phyloP scores from a whole-genome alignment of 2,113 vertebrate species.

The Tetraodon nigroviridis region DNA sequence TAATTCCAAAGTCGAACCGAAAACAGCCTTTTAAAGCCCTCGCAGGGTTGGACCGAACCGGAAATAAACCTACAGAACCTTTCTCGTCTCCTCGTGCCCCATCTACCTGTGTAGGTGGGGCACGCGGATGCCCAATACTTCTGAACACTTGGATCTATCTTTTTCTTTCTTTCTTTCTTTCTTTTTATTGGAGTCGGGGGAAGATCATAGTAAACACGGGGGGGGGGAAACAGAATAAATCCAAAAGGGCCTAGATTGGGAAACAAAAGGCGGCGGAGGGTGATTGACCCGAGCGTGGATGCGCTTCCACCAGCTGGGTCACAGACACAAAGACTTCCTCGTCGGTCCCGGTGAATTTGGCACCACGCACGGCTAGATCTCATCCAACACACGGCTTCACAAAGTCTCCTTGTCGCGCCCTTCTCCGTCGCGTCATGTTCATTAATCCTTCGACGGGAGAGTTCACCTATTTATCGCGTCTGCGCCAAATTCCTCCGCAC shows the following conservation, averaged over 20 bases:
- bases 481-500: slow-evolving; percentile 36
- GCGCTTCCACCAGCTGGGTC: slow-evolving; percentile 28
- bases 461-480: background rate
- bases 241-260: background rate
- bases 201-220: background rate
- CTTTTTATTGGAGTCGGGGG: background rate
- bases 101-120: slow-evolving; percentile 53
- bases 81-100: background rate
- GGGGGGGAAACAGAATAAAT: background rate
- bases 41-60: background rate
- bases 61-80: background rate
- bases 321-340: slow-evolving; percentile 66
- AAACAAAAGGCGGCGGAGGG: background rate
- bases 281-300: background rate
- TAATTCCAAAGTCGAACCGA: no score
- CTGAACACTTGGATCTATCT: background rate
- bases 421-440: background rate
- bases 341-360: slow-evolving; percentile 39
- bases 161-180: background rate
- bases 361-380: slow-evolving; percentile 18
- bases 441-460: background rate
- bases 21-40: background rate
- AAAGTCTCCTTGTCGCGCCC: background rate
- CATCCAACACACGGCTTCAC: background rate
- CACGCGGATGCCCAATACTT: slow-evolving; percentile 20